A percentile compares a stretch with the other conserved stretches of the same genome.
Evolutionary conservation across 2,888 invertebrate species (phyloP).

Genomic region (Aromia moschata): DNA sequence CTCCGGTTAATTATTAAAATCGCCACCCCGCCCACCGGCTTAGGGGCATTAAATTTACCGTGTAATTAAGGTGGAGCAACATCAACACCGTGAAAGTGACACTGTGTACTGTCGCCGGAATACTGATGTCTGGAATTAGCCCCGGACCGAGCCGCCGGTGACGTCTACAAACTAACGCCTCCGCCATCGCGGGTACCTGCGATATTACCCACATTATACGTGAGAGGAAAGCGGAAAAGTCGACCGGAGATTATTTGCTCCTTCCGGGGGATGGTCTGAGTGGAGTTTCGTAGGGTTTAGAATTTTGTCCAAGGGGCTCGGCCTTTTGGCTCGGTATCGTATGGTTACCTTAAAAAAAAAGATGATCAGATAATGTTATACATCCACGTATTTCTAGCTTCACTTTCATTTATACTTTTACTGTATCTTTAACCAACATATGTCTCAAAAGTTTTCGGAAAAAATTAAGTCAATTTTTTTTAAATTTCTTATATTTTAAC

Average conservation of each 20-base stretch:
- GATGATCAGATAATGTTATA: no score
- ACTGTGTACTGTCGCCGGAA: conserved; percentile 47
- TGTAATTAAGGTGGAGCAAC: conserved; percentile 50
- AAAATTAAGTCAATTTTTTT: no score
- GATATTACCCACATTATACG: conserved; percentile 24
- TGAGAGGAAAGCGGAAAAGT: conserved; percentile 15
- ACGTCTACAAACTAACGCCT: conserved; percentile 11
- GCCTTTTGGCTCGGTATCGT: no score
- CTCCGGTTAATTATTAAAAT: conserved; percentile 34
- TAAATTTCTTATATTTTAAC: no score
- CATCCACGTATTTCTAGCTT: no score
- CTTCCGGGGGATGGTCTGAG: conserved; percentile 6
- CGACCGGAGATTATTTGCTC: conserved; percentile 13
- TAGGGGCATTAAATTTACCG: conserved; percentile 51
- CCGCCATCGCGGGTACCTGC: conserved; percentile 18
- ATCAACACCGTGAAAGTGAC: conserved; percentile 49
- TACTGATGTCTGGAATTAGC: conserved; percentile 48
- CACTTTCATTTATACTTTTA: no score
- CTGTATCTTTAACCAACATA: no score
- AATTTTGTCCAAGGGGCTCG: no score
- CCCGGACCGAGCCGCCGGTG: conserved; percentile 28
- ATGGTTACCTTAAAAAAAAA: no score
- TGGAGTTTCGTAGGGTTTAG: background rate
- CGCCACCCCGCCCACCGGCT: conserved; percentile 43
- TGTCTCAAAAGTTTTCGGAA: no score